A percentile compares a stretch with the other conserved stretches of the same genome.
Evolutionary conservation across 2,797 vertebrate species (phyloP).

Genomic region (Sebastes itinus): DNA sequence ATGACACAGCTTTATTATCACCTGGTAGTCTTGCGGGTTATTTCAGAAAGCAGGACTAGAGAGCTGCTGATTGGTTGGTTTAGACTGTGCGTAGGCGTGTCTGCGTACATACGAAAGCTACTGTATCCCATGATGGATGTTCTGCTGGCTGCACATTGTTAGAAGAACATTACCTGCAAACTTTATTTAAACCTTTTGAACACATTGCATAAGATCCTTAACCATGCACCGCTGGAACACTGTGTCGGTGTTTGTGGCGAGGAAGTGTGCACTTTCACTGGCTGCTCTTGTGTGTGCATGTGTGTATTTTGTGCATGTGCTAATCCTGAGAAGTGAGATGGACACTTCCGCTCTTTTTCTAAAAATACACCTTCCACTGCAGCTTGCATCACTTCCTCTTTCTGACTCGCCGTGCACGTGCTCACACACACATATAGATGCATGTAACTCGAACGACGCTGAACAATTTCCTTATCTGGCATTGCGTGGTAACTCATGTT

Average conservation of each 20-base stretch:
- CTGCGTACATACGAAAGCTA: not conserved
- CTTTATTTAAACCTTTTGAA: not conserved
- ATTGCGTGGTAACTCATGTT: constrained; percentile 39
- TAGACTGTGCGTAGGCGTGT: not conserved
- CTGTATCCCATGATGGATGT: not conserved
- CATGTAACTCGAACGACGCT: constrained; percentile 42
- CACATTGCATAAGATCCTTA: constrained; percentile 25
- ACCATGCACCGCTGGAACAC: constrained; percentile 48
- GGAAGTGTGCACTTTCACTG: constrained; percentile 72
- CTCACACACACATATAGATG: constrained; percentile 1
- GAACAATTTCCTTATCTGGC: constrained; percentile 70
- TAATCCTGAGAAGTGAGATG: constrained; percentile 76
- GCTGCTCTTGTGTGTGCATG: constrained; percentile 12
- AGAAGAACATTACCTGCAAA: not conserved
- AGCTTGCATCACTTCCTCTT: constrained; percentile 79
- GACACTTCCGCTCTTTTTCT: constrained; percentile 71
- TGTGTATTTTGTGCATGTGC: constrained; percentile 42
- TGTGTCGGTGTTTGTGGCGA: constrained; percentile 57
- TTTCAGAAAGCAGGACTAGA: constrained; percentile 11
- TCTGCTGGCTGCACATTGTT: not conserved
- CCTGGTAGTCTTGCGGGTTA: constrained; percentile 15
- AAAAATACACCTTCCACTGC: constrained; percentile 74
- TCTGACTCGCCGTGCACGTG: constrained; percentile 37
- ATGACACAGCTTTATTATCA: constrained; percentile 66
- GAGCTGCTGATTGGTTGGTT: not conserved